Evolutionary conservation across 2,797 vertebrate genomes (phyloP).

Genomic region (Alcedo quadribrachys): DNA sequence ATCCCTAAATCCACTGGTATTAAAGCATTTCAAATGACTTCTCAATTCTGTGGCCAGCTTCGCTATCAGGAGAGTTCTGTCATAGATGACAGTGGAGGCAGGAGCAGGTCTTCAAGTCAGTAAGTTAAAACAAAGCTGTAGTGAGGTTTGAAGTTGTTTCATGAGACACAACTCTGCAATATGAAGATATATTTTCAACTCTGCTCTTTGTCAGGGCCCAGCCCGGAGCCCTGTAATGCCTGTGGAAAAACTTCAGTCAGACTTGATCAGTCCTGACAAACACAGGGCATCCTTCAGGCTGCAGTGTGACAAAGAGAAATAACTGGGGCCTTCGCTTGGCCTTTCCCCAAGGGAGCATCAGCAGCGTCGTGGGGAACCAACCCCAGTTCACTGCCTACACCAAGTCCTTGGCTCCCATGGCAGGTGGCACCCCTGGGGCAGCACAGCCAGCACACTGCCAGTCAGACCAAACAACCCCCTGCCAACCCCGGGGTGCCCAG

Average conservation of each 20-base stretch:
- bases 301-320: not conserved
- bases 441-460: not conserved
- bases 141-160: not conserved
- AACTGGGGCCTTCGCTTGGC: not conserved
- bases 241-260: not conserved
- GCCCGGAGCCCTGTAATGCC: not conserved
- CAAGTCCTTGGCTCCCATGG: not conserved
- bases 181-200: not conserved
- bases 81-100: not conserved
- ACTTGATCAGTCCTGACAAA: not conserved
- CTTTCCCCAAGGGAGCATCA: not conserved
- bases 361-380: not conserved
- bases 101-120: not conserved
- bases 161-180: not conserved
- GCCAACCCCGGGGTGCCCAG: not conserved
- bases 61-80: not conserved
- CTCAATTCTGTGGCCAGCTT: slow-evolving; percentile 13
- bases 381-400: too few species aligned
- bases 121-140: not conserved
- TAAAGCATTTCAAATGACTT: slow-evolving; percentile 51
- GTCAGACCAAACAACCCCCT: not conserved
- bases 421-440: not conserved
- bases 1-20: slow-evolving; percentile 62
- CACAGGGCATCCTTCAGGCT: not conserved
- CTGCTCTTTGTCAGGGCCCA: not conserved